A percentile compares a stretch with the other conserved stretches of the same genome.
Evolutionary conservation across 2,113 vertebrate genomes (phyloP).

Genomic region (Tretioscincus oriximinensis): DNA sequence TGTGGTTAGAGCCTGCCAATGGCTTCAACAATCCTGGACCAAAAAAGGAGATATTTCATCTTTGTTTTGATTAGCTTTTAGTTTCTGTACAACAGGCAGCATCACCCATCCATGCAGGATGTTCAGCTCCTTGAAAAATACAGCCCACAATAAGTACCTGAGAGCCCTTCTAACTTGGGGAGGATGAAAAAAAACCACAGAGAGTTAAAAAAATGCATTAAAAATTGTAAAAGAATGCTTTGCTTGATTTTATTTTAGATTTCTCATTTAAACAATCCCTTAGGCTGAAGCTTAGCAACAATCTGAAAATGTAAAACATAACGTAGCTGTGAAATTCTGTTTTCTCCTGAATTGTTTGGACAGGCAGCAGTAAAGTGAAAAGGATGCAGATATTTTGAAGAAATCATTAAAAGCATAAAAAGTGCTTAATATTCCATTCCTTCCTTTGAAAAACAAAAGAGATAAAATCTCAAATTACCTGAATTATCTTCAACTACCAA

Average conservation of each 20-base stretch:
- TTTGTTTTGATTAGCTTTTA: too few relatives aligned
- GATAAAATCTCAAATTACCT: neutral
- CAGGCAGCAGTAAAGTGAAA: constrained; percentile 12
- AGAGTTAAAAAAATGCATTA: neutral
- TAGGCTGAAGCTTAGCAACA: constrained; percentile 33
- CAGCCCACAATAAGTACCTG: too few relatives aligned
- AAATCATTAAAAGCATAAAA: neutral
- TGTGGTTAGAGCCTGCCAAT: too few relatives aligned
- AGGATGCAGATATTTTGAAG: constrained; percentile 11
- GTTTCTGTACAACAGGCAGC: too few relatives aligned
- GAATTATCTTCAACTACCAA: neutral
- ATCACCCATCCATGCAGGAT: too few relatives aligned
- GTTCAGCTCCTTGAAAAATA: too few relatives aligned
- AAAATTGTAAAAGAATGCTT: constrained; percentile 22
- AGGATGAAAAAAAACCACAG: neutral
- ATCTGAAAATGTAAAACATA: constrained; percentile 29
- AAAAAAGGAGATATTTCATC: too few relatives aligned
- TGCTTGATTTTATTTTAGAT: constrained; percentile 25
- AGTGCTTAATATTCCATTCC: neutral
- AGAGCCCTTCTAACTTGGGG: neutral
- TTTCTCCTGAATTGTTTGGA: constrained; percentile 4
- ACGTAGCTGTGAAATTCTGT: constrained; percentile 12
- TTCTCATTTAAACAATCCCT: constrained; percentile 25
- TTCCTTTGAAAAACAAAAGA: neutral
- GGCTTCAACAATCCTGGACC: too few relatives aligned